These are phyloP conservation scores for Rhynchonema sp. DNA, from an alignment of 2,888 invertebrate genomes.

Conservation along the genomic window DNA sequence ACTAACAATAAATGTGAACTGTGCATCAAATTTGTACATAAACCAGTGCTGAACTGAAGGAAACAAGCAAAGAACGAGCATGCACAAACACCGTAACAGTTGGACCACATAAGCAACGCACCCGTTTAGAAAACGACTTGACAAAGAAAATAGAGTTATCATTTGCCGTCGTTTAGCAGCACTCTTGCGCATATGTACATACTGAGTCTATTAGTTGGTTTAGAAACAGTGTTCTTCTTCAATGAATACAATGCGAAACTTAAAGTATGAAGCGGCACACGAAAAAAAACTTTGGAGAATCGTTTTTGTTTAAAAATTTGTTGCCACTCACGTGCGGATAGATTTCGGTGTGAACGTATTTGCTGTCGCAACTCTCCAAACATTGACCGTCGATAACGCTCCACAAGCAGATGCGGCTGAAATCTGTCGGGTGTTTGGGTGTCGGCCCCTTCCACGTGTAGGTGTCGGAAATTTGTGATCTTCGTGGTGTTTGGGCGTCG, in stretches of 20 bases:
- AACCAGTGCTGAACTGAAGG: too few relatives aligned
- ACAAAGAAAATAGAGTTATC: too few relatives aligned
- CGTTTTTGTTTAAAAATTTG: too few relatives aligned
- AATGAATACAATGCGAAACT: too few relatives aligned
- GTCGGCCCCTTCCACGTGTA: constrained; percentile 53
- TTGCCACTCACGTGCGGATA: constrained; percentile 34
- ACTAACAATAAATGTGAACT: neutral
- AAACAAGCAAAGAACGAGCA: neutral
- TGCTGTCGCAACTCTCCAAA: constrained; percentile 66
- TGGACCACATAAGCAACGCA: too few relatives aligned
- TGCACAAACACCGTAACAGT: too few relatives aligned
- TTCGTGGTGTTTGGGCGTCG: too few relatives aligned
- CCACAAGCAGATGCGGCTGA: constrained; percentile 87
- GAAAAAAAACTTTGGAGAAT: neutral
- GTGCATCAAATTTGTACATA: neutral
- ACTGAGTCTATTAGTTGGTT: too few relatives aligned
- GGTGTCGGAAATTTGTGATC: neutral
- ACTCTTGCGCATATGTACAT: too few relatives aligned
- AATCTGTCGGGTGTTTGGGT: constrained; percentile 60
- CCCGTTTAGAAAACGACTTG: too few relatives aligned
- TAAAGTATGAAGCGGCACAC: neutral
- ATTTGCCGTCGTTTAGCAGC: too few relatives aligned
- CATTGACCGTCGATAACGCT: constrained; percentile 90
- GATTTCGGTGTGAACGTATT: constrained; percentile 71
- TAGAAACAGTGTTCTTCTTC: too few relatives aligned